Percentiles rank a stretch among this genome's conserved stretches.
These are phyloP conservation scores for Hypomecis atomaria DNA, from an alignment of 2,888 invertebrate genomes.

Conservation along the genomic window DNA sequence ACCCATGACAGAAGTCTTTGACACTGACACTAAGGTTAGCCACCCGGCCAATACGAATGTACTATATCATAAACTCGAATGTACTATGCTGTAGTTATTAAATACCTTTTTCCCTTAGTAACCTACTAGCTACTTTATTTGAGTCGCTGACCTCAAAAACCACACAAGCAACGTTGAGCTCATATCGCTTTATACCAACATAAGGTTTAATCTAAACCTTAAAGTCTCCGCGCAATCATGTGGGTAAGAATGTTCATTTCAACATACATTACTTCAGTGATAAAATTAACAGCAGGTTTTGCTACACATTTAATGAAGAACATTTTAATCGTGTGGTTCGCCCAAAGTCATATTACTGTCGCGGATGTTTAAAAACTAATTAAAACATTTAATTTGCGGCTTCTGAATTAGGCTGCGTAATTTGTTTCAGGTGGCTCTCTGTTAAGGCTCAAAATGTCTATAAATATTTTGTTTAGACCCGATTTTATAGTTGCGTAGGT, in stretches of 20 bases:
- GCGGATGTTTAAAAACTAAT: constrained; percentile 43
- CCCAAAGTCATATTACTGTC: constrained; percentile 27
- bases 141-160: too few species aligned
- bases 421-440: constrained; percentile 14
- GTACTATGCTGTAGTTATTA: too few species aligned
- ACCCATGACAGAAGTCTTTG: too few species aligned
- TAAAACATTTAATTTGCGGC: constrained; percentile 45
- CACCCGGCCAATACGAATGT: too few species aligned
- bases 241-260: background rate
- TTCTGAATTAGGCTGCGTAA: constrained; percentile 34
- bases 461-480: background rate
- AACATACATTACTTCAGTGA: background rate
- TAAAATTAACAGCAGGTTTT: constrained; percentile 15
- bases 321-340: constrained; percentile 26
- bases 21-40: too few species aligned
- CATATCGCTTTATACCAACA: too few species aligned
- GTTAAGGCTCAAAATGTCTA: background rate
- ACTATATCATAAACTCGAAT: too few species aligned
- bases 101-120: too few species aligned
- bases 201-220: too few species aligned
- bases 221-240: background rate
- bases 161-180: too few species aligned
- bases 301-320: constrained; percentile 4
- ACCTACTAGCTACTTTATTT: too few species aligned
- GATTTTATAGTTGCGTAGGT: too few species aligned